A percentile compares a stretch with the other conserved stretches of the same genome.
Evolutionary conservation across 2,113 vertebrate genomes (phyloP).

Genomic region (Campylomormyrus numenius): DNA sequence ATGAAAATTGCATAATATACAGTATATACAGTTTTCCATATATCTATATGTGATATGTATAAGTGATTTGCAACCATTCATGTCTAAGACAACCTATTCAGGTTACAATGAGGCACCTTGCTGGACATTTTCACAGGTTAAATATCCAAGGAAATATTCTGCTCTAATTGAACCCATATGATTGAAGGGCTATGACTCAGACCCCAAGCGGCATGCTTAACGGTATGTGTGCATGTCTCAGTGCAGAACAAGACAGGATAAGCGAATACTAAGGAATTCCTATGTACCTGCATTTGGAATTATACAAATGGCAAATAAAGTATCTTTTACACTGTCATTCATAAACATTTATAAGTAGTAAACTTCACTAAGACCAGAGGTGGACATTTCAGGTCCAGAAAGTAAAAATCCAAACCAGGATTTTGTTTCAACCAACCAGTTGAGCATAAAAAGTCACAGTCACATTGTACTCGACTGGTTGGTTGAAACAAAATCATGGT

Average conservation of each 20-base stretch:
- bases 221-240: background rate
- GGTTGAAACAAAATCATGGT: no score
- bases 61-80: background rate
- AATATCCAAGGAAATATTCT: background rate
- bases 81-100: background rate
- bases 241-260: background rate
- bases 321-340: background rate
- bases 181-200: background rate
- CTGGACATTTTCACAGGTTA: background rate
- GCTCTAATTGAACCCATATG: background rate
- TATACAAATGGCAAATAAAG: background rate
- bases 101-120: background rate
- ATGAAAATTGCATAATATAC: no score
- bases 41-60: background rate
- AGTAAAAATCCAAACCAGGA: no score
- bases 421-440: no score
- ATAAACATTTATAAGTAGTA: background rate
- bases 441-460: no score
- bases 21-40: no score
- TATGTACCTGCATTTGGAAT: background rate
- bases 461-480: no score
- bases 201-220: background rate
- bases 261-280: background rate
- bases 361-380: background rate
- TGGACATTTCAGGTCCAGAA: no score